Base-by-base conservation (phyloP, 2,797 vertebrate species). In the Protosalanx chinensis region DNA sequence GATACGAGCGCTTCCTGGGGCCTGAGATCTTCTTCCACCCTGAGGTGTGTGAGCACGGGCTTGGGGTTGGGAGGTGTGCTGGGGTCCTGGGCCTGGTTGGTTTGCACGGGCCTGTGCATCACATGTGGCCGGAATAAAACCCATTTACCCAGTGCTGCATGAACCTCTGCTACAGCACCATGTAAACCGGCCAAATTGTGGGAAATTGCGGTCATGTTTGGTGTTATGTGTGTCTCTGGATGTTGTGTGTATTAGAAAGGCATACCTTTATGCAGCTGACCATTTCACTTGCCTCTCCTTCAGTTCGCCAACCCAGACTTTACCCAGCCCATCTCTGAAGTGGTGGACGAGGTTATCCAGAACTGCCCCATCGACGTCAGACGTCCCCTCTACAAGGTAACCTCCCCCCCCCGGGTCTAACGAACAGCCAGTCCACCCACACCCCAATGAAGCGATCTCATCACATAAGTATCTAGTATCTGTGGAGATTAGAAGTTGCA, bases 261-360 rank as follows among this genome's bases (percentile, higher is more conserved):
- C 51, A 16, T 53, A 7, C 35, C 64, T 63, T 64, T 46, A 32
- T 32, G 27, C 37, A 56, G 8, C 62, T 27, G 12, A 29, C 4
- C 10, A 1, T 56, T 16, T 60, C 30, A 64, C 18, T 63, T 41
- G 5, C 15, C 37, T 3, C 10, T 1, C 4, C 32, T 3, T 64
- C 85, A 98, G 97, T 99, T 99, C 87, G 96, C 97, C 87, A 99
- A 99, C 90, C 97, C 98, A 13, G 98, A 99, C 84, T 99, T 99
- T 73, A 99, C 96, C 0, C 98, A 99, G 86, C 98, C 98, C 6
- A 99, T 99, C 90, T 99, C 98, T n/a, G 98, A 99, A 91, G 98
- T 99, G 82, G 98, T 99, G 84, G 98, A 99, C 75, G 98, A 99
- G 87, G 98, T 99, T 77, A 99, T 99, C 89, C 97, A 99, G 90